Base-by-base conservation (phyloP, 2,113 vertebrate species). In the Larimichthys polyactis region DNA sequence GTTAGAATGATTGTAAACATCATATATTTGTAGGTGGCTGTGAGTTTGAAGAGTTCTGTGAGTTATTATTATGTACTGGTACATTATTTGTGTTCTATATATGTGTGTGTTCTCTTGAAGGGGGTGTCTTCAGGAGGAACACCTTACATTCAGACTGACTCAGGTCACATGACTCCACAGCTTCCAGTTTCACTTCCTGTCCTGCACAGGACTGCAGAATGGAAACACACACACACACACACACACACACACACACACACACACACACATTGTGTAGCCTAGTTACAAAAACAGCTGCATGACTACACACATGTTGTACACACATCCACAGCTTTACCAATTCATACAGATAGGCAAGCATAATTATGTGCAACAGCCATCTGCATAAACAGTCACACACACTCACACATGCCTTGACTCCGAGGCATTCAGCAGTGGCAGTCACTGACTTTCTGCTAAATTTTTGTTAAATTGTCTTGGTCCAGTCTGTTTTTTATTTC, bases 121-220 rank as follows among this genome's bases (percentile, higher is more conserved):
- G 69, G 69, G 70, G 59, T 73, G 79, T 58, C 69, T 78, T 80
- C 32, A 58, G 63, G 19, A 86, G 69, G 9, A 63, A 66, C 44
- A 3, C 78, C 81, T 89, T 64, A 51, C 59, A 81, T 68, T 82
- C 60, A 81, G 9, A 54, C 20, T 27, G 5, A 55, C 12, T 20
- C 40, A 17, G 66, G 71, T 91, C 93, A 92, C 74, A 17, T 90
- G 85, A 90, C 73, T 16, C 4, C 4, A 36, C 16, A 24, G 51
- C 88, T 92, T 94, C 89, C 90, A 86, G 70, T 90, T 86, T 86
- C 80, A 81, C 87, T 86, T 93, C 92, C 92, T 89, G 82, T 71
- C 36, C 51, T 2, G 27, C 29, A 74, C 44, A 58, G 24, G 49
- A 6, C 44, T 60, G 44, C 29, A 79, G 66, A 81, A 85, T 67